Conservation (phyloP, 2,888 invertebrate genomes). For the Leptopilina drosophilae region DNA sequence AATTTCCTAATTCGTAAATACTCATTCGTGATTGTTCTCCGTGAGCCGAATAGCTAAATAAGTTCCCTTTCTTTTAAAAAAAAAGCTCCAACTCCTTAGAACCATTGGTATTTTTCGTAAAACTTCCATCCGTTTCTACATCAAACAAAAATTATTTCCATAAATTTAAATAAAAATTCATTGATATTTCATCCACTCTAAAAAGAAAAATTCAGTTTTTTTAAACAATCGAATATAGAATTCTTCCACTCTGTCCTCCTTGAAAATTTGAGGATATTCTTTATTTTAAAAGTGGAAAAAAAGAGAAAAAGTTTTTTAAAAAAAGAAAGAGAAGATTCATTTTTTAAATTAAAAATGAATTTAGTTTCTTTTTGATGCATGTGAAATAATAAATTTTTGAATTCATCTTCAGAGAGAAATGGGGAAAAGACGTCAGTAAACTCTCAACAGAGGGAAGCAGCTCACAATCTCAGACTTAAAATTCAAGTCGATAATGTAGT, state of each 20-base stretch:
- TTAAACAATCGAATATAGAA: conserved; percentile 48
- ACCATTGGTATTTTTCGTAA: conserved; percentile 4
- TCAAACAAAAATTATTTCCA: no score
- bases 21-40: conserved; percentile 12
- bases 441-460: conserved; percentile 55
- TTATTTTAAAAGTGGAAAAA: no score
- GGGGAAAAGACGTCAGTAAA: background rate
- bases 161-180: no score
- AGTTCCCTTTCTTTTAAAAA: background rate
- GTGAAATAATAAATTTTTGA: conserved; percentile 55
- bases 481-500: conserved; percentile 58
- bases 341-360: conserved; percentile 47
- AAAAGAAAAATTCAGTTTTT: no score
- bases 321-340: background rate
- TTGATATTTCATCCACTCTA: no score
- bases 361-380: conserved; percentile 48
- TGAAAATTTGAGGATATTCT: background rate
- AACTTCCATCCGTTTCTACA: background rate
- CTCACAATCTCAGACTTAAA: conserved; percentile 27
- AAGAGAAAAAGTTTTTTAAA: no score
- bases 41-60: conserved; percentile 24
- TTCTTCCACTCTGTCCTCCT: conserved; percentile 37
- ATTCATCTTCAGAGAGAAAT: conserved; percentile 44
- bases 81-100: conserved; percentile 28
- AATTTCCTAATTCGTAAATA: conserved; percentile 15